Conservation (phyloP, 2,888 invertebrate genomes). For the Folsomia manolachei region DNA sequence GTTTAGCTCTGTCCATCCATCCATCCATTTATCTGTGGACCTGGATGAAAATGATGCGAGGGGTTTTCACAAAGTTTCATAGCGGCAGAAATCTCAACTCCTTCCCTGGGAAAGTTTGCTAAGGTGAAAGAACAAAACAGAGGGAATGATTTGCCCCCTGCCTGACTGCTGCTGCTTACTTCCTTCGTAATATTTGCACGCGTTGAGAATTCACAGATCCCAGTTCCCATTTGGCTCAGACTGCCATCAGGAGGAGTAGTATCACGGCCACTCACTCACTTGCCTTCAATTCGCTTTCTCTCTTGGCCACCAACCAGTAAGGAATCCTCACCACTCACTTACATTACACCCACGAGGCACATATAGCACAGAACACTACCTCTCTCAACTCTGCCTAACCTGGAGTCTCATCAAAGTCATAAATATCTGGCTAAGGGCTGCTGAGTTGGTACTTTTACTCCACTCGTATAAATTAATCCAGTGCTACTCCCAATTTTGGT, state of each 20-base stretch:
- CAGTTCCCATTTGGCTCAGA: slow-evolving; percentile 20
- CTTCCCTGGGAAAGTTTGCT: neutral
- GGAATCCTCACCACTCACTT: too few species aligned
- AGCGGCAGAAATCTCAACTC: too few species aligned
- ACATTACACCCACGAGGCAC: too few species aligned
- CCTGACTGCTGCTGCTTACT: too few species aligned
- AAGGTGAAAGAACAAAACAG: neutral
- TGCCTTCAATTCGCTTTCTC: neutral
- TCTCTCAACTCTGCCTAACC: neutral
- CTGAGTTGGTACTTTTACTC: neutral
- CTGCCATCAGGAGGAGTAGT: neutral
- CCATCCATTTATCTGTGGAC: too few species aligned
- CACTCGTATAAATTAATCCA: too few species aligned
- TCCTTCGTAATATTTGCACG: slow-evolving; percentile 19
- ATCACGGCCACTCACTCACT: neutral
- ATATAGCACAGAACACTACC: too few species aligned
- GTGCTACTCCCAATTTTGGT: too few species aligned
- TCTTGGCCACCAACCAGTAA: neutral
- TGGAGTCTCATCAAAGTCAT: neutral
- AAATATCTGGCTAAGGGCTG: neutral
- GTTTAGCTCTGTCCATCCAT: too few species aligned
- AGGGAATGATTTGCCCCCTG: slow-evolving; percentile 10
- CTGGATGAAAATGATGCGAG: too few species aligned
- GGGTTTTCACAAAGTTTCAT: too few species aligned
- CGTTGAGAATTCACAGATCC: slow-evolving; percentile 13